These are phyloP conservation scores for Drosophila fuyamai DNA, from an alignment of 1,140 invertebrate genomes.

Conservation along the genomic window DNA sequence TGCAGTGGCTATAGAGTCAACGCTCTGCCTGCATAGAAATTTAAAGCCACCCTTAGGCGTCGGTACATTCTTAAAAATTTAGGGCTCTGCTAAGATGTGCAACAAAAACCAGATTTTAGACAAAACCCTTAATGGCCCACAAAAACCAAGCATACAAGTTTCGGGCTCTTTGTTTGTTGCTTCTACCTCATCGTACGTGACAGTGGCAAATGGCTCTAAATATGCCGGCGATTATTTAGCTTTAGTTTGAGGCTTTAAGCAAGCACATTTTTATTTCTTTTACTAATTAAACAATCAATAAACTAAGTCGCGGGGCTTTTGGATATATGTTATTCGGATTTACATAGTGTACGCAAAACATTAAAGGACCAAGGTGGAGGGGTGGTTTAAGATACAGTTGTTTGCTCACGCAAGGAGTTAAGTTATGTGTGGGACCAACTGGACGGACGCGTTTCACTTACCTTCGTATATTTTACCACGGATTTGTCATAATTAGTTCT, in stretches of 20 bases:
- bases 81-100: conserved; percentile 48
- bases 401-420: conserved; percentile 35
- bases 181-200: conserved; percentile 32
- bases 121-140: conserved; percentile 50
- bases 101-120: conserved; percentile 51
- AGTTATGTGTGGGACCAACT: conserved; percentile 47
- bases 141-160: conserved; percentile 41
- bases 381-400: conserved; percentile 6
- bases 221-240: conserved; percentile 30
- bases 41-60: conserved; percentile 48
- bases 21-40: conserved; percentile 42
- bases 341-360: conserved; percentile 14
- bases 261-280: conserved; percentile 19
- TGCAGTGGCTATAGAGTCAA: conserved; percentile 35
- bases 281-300: conserved; percentile 45
- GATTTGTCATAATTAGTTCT: conserved; percentile 82
- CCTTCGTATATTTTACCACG: conserved; percentile 71
- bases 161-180: conserved; percentile 41
- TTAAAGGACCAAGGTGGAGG: not conserved
- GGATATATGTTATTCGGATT: conserved; percentile 4
- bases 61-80: conserved; percentile 48
- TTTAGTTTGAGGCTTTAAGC: conserved; percentile 17
- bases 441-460: conserved; percentile 49
- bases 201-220: conserved; percentile 45
- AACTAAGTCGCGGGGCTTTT: conserved; percentile 1